Base-by-base conservation (phyloP, 2,797 vertebrate species). In the Darevskia nairensis region DNA sequence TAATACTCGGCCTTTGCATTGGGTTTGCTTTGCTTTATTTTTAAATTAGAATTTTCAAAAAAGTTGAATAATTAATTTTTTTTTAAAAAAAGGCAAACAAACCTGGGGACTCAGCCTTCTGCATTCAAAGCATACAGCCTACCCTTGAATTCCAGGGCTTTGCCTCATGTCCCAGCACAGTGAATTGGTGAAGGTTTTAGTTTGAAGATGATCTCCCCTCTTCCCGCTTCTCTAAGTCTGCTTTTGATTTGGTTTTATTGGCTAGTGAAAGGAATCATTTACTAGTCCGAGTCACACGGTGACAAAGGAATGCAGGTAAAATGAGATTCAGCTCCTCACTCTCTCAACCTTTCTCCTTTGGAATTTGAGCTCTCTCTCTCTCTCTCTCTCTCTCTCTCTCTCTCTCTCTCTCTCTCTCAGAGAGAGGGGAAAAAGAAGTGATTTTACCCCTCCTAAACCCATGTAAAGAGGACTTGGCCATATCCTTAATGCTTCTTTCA, bases 251-350 rank as follows among this genome's bases (percentile, higher is more conserved):
- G 90, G 92, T 95, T 96, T 97, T 95, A 96, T 96, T 96, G 96
- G 96, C 94, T 91, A 94, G 93, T 96, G 95, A 96, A 97, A 96
- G 95, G 96, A 96, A 96, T 95, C 96, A 94, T 96, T 97, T 96
- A 95, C 93, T 96, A 95, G 95, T 95, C 95, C 94, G 95, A 91
- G 92, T 92, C 90, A 91, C 89, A 79, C 89, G 72, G 92, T 95
- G 95, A 96, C 96, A 96, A 96, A 96, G 90, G 91, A 92, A 95
- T 96, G 94, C 94, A 97, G 96, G 96, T 97, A 96, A 97, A 87
- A 96, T 96, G 94, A 95, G 95, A 95, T 96, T 96, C 95, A 94
- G 95, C 94, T 95, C 96, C 92, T 94, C 92, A 10, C 86, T 91
- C 90, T 93, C 93, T 84, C 88, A 0, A 86, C 93, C 93, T 94